A percentile compares a stretch with the other conserved stretches of the same genome.
Evolutionary conservation across 2,113 vertebrate genomes (phyloP).

Genomic region (Crypturellus undulatus): DNA sequence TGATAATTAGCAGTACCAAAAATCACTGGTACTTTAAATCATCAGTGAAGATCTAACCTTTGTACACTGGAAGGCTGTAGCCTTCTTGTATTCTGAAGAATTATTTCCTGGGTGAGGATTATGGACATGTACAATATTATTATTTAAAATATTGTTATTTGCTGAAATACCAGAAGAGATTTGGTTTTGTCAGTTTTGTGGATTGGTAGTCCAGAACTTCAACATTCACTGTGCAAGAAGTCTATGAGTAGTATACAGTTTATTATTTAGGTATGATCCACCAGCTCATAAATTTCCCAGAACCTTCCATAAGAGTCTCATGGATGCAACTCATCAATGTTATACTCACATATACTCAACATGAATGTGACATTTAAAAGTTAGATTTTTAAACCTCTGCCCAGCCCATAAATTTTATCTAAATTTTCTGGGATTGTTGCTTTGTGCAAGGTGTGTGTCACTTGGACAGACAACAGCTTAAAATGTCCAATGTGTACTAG

Average conservation of each 20-base stretch:
- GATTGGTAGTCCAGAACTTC: not conserved
- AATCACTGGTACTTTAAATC: not conserved
- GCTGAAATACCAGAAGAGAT: not conserved
- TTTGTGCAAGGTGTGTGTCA: not conserved
- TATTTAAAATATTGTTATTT: not conserved
- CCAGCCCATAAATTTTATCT: not conserved
- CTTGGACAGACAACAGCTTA: not conserved
- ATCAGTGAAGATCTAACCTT: not conserved
- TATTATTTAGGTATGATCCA: not conserved
- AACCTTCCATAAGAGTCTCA: not conserved
- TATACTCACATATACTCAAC: not conserved
- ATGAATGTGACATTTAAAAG: not conserved
- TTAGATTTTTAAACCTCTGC: not conserved
- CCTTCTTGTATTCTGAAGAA: not conserved
- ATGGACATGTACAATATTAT: not conserved
- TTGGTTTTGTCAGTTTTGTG: not conserved
- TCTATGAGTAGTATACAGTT: not conserved
- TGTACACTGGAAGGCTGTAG: not conserved
- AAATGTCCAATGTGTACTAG: not conserved
- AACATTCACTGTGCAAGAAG: not conserved
- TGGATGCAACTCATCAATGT: not conserved
- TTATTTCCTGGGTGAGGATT: not conserved
- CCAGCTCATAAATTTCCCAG: not conserved
- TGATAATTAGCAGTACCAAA: not conserved
- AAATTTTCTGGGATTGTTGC: not conserved